Evolutionary conservation across 2,888 invertebrate species (phyloP).

Genomic region (Papilio demoleus): DNA sequence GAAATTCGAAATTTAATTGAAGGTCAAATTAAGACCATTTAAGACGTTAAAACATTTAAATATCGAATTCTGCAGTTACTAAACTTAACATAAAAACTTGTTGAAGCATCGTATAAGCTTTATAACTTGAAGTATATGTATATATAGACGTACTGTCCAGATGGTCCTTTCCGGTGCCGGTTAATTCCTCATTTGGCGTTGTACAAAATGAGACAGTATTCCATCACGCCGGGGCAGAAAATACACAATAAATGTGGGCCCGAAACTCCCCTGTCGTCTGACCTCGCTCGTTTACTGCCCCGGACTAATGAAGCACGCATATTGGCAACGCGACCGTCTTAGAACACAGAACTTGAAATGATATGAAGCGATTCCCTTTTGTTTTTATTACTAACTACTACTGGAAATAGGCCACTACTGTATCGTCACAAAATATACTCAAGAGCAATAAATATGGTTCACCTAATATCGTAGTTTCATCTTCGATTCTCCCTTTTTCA

Average conservation of each 20-base stretch:
- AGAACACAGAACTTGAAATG: constrained; percentile 48
- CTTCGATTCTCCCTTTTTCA: too few relatives aligned
- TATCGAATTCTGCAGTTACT: too few relatives aligned
- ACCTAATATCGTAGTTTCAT: too few relatives aligned
- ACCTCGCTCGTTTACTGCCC: constrained; percentile 63
- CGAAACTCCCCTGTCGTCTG: constrained; percentile 63
- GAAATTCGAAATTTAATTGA: too few relatives aligned
- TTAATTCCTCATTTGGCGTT: constrained; percentile 68
- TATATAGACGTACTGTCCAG: constrained; percentile 34
- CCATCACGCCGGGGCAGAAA: constrained; percentile 60
- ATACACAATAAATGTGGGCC: constrained; percentile 59
- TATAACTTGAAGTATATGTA: too few relatives aligned
- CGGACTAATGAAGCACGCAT: constrained; percentile 75
- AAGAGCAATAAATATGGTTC: too few relatives aligned
- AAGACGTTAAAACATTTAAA: too few relatives aligned
- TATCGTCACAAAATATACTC: too few relatives aligned
- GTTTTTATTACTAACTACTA: constrained; percentile 1
- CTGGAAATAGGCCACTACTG: too few relatives aligned
- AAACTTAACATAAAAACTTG: neutral
- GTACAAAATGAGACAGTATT: constrained; percentile 68
- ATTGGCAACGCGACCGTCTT: constrained; percentile 71
- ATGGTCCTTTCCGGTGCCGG: constrained; percentile 41
- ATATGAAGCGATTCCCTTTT: constrained; percentile 8
- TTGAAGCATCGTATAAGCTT: too few relatives aligned
- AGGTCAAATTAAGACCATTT: too few relatives aligned